Evolutionary conservation across 2,113 vertebrate genomes (phyloP), one percentile per base, ranked within the genome.

Genomic region (Sus scrofa): DNA sequence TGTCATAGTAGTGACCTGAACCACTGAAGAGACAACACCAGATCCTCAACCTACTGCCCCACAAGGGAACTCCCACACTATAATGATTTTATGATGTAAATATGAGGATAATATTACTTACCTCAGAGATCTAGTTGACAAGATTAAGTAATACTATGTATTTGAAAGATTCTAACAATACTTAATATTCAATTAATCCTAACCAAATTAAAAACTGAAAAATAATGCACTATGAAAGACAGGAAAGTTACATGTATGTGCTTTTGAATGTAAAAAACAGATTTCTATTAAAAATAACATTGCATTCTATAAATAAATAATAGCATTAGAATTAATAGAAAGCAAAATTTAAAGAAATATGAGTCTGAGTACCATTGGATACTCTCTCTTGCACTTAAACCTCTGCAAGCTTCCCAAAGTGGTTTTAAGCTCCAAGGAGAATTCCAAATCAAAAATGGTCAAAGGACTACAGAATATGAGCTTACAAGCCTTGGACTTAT

Each of bases 321-420:
- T 81, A 86, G 44, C 54, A 86, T 58, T 73, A 96, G 58, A 74
- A 93, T 67, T 82, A 54, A 85, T 56, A 95, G 60, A 6, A 91
- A 96, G 24, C 4, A 86, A 52, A 34, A 93, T 58, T 54, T 86
- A 15, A 70, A 50, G 30, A 73, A 58, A 63, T 39, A 4, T 50
- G 86, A 79, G 74, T n/a, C 1, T 78, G 11, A 68, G 3, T 44
- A 73, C 19, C 27, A 52, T 12, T 84, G 22, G 20, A 22, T 58
- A 63, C 6, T 86, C 86, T 77, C 52, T 95, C 12, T 91, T 85
- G 27, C 6, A 79, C 27, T 13, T 91, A 74, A 68, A 77, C 27
- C 4, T 86, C 56, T 65, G 5, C 37, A 56, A 39, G 11, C 4
- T 89, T 75, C 54, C 50, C 37, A 56, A 78, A 92, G 26, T 74